Percentiles rank a stretch among this genome's conserved stretches.
Evolutionary conservation across 2,888 invertebrate species (phyloP).

Genomic region (Caenorhabditis parvicauda): DNA sequence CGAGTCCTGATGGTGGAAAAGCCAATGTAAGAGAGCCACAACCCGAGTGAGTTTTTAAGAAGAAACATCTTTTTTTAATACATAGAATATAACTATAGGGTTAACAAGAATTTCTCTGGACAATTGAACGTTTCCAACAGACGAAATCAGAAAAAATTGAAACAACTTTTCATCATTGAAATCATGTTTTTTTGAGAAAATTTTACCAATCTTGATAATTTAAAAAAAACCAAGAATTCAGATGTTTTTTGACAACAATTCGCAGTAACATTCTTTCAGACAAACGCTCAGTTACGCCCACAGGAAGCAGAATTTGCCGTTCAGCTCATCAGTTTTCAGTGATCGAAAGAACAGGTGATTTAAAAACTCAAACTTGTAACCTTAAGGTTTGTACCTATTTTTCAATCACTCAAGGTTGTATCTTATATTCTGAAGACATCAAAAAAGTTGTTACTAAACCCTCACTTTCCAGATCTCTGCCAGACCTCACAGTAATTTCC

Average conservation of each 20-base stretch:
- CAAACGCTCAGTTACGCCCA: slow-evolving; percentile 34
- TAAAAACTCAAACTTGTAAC: neutral
- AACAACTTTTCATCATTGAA: no score
- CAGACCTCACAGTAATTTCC: slow-evolving; percentile 44
- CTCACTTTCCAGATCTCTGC: slow-evolving; percentile 36
- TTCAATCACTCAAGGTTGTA: neutral
- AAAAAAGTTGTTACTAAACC: neutral
- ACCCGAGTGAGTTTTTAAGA: slow-evolving; percentile 18
- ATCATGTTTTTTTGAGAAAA: no score
- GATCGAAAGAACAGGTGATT: slow-evolving; percentile 40
- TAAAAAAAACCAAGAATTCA: no score
- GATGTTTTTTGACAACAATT: no score
- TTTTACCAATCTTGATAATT: no score
- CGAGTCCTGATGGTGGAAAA: slow-evolving; percentile 30
- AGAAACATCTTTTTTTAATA: no score
- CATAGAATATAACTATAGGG: no score
- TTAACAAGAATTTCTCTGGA: no score
- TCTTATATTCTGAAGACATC: neutral
- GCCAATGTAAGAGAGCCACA: slow-evolving; percentile 26
- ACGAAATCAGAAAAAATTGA: no score
- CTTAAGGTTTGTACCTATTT: neutral
- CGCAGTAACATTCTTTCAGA: no score
- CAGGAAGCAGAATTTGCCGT: slow-evolving; percentile 43
- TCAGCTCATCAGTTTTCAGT: slow-evolving; percentile 54
- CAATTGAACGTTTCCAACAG: no score